These are phyloP conservation scores for Danio tinwini DNA, from an alignment of 2,797 vertebrate species.

Conservation along the genomic window DNA sequence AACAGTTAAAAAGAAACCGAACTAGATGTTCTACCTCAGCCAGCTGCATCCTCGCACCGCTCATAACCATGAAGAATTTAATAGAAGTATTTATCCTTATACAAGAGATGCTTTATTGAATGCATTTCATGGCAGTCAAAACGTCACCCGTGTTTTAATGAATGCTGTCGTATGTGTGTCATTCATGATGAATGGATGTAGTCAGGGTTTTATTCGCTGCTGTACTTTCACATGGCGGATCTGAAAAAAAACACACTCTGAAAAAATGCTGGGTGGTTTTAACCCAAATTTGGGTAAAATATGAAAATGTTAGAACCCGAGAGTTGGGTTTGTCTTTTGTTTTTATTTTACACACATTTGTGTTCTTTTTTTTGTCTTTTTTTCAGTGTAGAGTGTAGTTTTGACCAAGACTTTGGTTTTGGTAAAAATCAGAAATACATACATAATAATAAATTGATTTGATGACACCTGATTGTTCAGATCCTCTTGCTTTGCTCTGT, in stretches of 20 bases:
- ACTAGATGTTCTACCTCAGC: conserved; percentile 18
- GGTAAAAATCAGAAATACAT: not conserved
- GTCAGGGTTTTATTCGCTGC: conserved; percentile 32
- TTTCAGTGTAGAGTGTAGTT: too few relatives aligned
- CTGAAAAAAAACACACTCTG: not conserved
- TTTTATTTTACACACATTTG: too few relatives aligned
- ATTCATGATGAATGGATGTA: conserved; percentile 36
- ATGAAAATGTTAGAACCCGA: too few relatives aligned
- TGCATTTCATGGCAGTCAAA: conserved; percentile 49
- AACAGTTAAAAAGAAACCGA: not conserved
- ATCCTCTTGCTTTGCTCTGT: not conserved
- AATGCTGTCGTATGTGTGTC: conserved; percentile 43
- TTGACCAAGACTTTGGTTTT: not conserved
- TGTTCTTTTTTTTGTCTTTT: too few relatives aligned
- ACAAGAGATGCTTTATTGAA: conserved; percentile 29
- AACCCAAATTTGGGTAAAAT: too few relatives aligned
- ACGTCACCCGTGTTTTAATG: conserved; percentile 39
- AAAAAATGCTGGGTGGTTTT: too few relatives aligned
- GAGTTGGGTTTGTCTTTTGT: too few relatives aligned
- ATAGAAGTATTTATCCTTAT: conserved; percentile 18
- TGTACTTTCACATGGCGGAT: conserved; percentile 31
- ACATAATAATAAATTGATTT: not conserved
- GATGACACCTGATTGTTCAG: not conserved
- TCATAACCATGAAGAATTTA: conserved; percentile 72
- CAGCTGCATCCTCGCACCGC: conserved; percentile 62